A percentile compares a stretch with the other conserved stretches of the same genome.
These are phyloP conservation scores for Anarhynchus alexandrinus DNA, from an alignment of 2,113 vertebrate species.

Conservation along the genomic window DNA sequence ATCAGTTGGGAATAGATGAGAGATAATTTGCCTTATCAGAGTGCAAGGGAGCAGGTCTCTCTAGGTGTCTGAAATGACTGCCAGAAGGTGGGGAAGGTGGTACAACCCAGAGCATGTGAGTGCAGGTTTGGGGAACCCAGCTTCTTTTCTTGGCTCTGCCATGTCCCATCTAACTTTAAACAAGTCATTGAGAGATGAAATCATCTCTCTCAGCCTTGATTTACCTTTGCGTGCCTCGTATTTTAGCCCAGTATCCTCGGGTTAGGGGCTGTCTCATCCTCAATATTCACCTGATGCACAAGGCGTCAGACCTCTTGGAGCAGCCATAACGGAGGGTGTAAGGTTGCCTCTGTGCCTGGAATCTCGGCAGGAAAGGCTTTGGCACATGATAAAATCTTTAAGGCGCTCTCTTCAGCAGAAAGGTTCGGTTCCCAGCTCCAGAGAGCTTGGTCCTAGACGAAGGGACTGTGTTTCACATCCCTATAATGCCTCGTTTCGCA, in stretches of 20 bases:
- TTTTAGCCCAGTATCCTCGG: neutral
- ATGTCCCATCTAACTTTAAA: neutral
- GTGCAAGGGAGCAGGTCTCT: slow-evolving; percentile 16
- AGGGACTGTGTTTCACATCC: neutral
- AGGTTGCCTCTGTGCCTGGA: neutral
- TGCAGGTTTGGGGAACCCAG: neutral
- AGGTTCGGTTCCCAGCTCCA: neutral
- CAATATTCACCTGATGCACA: neutral
- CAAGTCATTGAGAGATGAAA: neutral
- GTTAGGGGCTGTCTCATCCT: neutral
- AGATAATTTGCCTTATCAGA: slow-evolving; percentile 34
- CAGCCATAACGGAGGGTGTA: neutral
- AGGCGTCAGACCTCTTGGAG: neutral
- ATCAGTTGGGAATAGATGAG: slow-evolving; percentile 34
- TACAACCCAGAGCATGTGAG: neutral
- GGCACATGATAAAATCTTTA: neutral
- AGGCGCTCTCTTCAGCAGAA: neutral
- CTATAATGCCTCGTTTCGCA: neutral
- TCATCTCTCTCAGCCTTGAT: neutral
- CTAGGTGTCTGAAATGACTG: neutral
- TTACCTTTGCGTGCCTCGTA: neutral
- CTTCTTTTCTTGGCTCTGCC: neutral
- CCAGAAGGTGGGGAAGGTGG: neutral
- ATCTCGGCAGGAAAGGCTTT: neutral
- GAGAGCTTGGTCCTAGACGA: neutral